Evolutionary conservation across 1,140 invertebrate species (phyloP).

Genomic region (Teleopsis dalmanni): DNA sequence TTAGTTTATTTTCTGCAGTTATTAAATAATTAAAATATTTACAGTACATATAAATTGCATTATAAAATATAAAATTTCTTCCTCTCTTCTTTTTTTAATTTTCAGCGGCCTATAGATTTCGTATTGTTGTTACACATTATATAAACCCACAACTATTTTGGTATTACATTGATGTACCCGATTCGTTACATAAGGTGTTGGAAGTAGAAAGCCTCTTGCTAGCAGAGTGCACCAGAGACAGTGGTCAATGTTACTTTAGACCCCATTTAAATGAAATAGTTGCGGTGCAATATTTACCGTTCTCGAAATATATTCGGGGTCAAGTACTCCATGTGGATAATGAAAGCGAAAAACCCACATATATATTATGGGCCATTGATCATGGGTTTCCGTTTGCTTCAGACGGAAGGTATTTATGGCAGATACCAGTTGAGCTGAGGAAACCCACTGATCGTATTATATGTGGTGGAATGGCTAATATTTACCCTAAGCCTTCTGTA

Average conservation of each 20-base stretch:
- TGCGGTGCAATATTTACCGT: slow-evolving; percentile 7
- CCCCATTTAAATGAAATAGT: slow-evolving; percentile 6
- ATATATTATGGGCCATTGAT: slow-evolving; percentile 14
- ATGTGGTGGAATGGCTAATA: slow-evolving; percentile 5
- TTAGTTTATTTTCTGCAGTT: no score
- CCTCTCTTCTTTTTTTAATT: no score
- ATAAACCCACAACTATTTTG: slow-evolving; percentile 16
- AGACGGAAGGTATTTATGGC: slow-evolving; percentile 5
- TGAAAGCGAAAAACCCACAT: slow-evolving; percentile 2
- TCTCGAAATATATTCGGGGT: slow-evolving; percentile 14
- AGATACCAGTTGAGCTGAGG: slow-evolving; percentile 2
- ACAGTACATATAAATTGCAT: no score
- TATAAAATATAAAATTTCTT: no score
- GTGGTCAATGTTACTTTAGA: neutral
- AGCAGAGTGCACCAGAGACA: neutral
- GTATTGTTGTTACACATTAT: slow-evolving; percentile 12
- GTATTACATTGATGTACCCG: slow-evolving; percentile 9
- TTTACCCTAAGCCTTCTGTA: no score
- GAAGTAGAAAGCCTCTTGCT: slow-evolving; percentile 7
- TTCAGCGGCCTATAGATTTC: no score
- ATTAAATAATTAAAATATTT: no score
- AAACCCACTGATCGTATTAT: neutral
- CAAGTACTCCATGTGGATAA: slow-evolving; percentile 10
- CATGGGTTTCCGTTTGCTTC: slow-evolving; percentile 15
- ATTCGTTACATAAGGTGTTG: slow-evolving; percentile 2